phyloP scores from a whole-genome alignment of 2,113 vertebrate genomes.

The Romanogobio albipinnatus region DNA sequence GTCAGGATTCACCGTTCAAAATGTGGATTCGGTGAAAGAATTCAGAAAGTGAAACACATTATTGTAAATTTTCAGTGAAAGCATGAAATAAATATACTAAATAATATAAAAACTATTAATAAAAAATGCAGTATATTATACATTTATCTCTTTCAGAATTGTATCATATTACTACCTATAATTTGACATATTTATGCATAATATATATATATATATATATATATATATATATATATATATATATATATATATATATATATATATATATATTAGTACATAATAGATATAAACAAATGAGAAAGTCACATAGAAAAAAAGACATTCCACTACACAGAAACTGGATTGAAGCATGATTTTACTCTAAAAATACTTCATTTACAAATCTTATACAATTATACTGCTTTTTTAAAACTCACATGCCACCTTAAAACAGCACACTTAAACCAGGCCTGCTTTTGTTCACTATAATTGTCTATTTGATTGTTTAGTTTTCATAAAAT shows the following conservation, averaged over 20 bases:
- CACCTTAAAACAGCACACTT: conserved; percentile 50
- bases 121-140: background rate
- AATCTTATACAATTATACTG: conserved; percentile 17
- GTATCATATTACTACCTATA: background rate
- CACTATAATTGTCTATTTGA: conserved; percentile 42
- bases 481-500: conserved; percentile 26
- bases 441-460: conserved; percentile 3
- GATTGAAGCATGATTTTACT: conserved; percentile 6
- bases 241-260: no score
- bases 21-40: background rate
- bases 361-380: conserved; percentile 37
- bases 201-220: no score
- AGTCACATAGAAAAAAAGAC: background rate
- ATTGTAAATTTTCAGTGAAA: background rate
- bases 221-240: no score
- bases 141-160: no score
- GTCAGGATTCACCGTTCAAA: background rate
- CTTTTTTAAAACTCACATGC: conserved; percentile 54
- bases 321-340: conserved; percentile 6
- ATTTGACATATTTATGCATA: background rate
- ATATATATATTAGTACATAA: no score
- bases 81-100: background rate
- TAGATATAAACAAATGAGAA: background rate
- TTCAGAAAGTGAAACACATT: background rate
- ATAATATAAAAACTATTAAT: background rate